Percentiles rank a stretch among this genome's conserved stretches.
Evolutionary conservation across 2,113 vertebrate genomes (phyloP).

Genomic region (Rhegmatorhina hoffmannsi): DNA sequence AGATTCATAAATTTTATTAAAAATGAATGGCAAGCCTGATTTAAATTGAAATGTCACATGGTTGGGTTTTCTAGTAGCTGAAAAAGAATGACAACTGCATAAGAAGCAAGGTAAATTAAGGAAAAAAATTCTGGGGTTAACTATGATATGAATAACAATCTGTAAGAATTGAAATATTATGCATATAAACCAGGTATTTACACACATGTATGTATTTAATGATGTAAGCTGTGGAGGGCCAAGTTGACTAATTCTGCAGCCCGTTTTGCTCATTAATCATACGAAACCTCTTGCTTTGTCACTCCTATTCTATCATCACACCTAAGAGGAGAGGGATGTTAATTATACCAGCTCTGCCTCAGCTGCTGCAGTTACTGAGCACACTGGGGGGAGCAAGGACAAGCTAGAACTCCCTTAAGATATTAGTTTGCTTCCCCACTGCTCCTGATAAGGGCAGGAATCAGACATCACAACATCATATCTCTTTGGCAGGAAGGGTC

Average conservation of each 20-base stretch:
- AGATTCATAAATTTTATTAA: slow-evolving; percentile 76
- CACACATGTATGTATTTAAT: background rate
- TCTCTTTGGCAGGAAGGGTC: background rate
- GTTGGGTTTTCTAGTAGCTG: slow-evolving; percentile 62
- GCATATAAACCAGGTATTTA: background rate
- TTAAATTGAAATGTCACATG: slow-evolving; percentile 76
- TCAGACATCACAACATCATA: background rate
- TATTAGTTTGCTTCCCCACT: background rate
- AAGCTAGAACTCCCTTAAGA: background rate
- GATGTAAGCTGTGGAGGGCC: background rate
- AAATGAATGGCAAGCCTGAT: slow-evolving; percentile 72
- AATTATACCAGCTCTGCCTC: background rate
- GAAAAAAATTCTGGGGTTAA: background rate
- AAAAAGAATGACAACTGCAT: slow-evolving; percentile 33
- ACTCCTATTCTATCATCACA: background rate
- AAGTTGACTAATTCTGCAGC: background rate
- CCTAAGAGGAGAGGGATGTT: background rate
- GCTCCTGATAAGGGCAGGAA: background rate
- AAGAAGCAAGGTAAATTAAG: slow-evolving; percentile 35
- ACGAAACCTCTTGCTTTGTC: background rate
- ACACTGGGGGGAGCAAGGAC: background rate
- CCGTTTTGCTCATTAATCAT: background rate
- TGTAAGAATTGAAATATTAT: slow-evolving; percentile 2
- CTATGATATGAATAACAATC: background rate
- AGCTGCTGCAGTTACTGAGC: background rate